Evolutionary conservation across 2,888 invertebrate species (phyloP).

Genomic region (Nemotelus pantherinus): DNA sequence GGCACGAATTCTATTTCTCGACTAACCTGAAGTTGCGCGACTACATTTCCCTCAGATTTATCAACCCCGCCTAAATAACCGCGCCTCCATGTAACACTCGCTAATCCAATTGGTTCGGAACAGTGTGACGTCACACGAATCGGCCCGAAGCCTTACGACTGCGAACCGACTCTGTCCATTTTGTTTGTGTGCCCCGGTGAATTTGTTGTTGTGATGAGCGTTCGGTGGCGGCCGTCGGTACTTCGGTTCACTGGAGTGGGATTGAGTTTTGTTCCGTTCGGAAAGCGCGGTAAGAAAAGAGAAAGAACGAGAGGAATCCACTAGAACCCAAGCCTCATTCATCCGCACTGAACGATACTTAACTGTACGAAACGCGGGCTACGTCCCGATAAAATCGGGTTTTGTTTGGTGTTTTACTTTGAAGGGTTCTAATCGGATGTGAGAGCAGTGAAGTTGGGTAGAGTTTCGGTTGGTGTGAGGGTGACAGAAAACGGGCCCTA

Average conservation of each 20-base stretch:
- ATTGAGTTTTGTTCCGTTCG: conserved; percentile 41
- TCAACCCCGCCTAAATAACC: conserved; percentile 52
- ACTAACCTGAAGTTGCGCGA: conserved; percentile 52
- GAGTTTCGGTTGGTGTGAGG: neutral
- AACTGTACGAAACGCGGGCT: neutral
- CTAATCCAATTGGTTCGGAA: conserved; percentile 48
- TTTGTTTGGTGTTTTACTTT: conserved; percentile 29
- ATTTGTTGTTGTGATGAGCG: conserved; percentile 45
- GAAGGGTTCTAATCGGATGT: conserved; percentile 3
- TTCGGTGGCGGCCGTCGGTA: conserved; percentile 29
- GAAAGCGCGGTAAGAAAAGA: conserved; percentile 39
- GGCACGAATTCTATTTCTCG: conserved; percentile 54
- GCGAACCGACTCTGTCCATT: conserved; percentile 52
- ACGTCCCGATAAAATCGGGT: conserved; percentile 23
- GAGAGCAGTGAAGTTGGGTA: conserved; percentile 19
- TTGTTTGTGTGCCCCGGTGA: conserved; percentile 52
- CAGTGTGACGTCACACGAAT: conserved; percentile 54
- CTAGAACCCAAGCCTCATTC: conserved; percentile 27
- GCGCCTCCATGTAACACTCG: conserved; percentile 47
- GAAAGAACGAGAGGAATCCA: neutral
- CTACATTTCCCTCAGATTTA: conserved; percentile 45
- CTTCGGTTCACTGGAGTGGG: conserved; percentile 42
- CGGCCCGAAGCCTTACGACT: conserved; percentile 50
- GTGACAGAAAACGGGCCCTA: neutral
- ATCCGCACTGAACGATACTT: neutral